phyloP scores from a whole-genome alignment of 37 sponge, comb jelly and placozoan genomes.

The Axinella damicornis region DNA sequence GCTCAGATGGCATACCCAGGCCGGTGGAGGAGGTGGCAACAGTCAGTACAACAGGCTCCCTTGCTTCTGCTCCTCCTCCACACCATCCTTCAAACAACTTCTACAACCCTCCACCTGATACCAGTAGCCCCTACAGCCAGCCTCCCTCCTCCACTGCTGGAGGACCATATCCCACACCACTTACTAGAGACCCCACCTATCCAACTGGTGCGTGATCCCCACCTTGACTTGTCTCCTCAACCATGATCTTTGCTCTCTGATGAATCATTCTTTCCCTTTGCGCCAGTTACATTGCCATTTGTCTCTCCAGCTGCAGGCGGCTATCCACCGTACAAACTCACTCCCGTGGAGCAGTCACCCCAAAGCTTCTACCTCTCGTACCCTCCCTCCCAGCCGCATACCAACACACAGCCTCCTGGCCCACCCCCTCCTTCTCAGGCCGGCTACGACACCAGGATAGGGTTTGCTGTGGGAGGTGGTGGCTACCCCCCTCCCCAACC shows the following conservation, averaged over 20 bases:
- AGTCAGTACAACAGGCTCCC: too few relatives aligned
- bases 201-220: background rate
- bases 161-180: too few relatives aligned
- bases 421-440: background rate
- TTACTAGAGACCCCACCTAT: too few relatives aligned
- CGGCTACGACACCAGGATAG: background rate
- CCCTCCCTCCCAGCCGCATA: background rate
- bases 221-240: background rate
- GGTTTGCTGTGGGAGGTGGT: background rate
- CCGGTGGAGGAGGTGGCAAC: too few relatives aligned
- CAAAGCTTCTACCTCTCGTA: background rate
- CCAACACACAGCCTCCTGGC: background rate
- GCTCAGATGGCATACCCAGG: background rate
- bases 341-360: background rate
- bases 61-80: too few relatives aligned
- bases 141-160: background rate
- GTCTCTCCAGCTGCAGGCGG: background rate
- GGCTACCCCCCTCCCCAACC: background rate
- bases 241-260: too few relatives aligned
- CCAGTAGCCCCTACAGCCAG: background rate
- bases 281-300: background rate
- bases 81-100: too few relatives aligned
- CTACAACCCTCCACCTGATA: background rate
- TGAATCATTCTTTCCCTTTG: too few relatives aligned
- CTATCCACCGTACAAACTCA: background rate